A percentile compares a stretch with the other conserved stretches of the same genome.
phyloP scores from a whole-genome alignment of 2,888 invertebrate genomes.

The Scotopteryx bipunctaria region DNA sequence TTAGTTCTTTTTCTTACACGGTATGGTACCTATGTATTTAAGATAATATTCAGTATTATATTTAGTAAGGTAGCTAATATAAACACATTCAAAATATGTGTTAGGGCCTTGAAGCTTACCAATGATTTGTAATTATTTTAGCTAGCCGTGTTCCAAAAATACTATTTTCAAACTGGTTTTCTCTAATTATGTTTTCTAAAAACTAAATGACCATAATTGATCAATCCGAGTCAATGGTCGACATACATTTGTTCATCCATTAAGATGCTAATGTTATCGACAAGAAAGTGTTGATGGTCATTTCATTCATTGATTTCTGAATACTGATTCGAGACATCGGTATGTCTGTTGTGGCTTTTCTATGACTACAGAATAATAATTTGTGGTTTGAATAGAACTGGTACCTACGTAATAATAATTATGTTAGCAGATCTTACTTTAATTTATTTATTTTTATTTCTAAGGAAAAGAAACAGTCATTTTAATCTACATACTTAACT shows the following conservation, averaged over 20 bases:
- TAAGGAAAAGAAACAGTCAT: too few relatives aligned
- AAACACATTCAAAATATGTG: neutral
- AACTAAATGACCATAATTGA: conserved; percentile 2
- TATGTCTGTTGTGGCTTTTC: neutral
- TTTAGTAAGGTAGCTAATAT: too few relatives aligned
- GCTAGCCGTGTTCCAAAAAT: conserved; percentile 9
- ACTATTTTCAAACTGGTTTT: conserved; percentile 11
- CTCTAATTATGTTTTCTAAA: conserved; percentile 3
- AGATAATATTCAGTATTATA: too few relatives aligned
- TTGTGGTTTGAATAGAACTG: neutral
- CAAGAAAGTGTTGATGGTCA: conserved; percentile 6
- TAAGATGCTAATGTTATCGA: conserved; percentile 8
- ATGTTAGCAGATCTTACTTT: too few relatives aligned
- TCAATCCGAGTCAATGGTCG: too few relatives aligned
- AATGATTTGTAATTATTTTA: neutral
- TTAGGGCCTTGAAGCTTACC: neutral
- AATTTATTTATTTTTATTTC: too few relatives aligned
- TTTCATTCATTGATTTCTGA: conserved; percentile 8
- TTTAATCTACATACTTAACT: too few relatives aligned
- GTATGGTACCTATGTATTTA: too few relatives aligned
- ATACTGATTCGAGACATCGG: conserved; percentile 3
- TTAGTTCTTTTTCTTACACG: neutral
- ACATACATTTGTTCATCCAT: neutral
- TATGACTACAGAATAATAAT: too few relatives aligned
- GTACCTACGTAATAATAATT: too few relatives aligned